These are phyloP conservation scores for Heliconius erato DNA, from an alignment of 2,888 invertebrate genomes.

Conservation along the genomic window DNA sequence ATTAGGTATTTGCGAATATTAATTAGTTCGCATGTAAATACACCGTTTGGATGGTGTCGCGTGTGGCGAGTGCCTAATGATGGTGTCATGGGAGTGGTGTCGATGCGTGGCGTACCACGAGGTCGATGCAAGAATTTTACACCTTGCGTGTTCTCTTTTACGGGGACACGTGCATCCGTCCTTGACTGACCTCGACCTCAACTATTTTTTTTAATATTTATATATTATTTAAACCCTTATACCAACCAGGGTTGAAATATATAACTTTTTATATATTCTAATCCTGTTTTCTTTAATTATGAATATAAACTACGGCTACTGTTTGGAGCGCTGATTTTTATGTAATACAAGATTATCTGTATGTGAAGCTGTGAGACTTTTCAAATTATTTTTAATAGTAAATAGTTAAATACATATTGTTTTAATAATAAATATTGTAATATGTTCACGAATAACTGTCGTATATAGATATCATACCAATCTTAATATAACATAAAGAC, in stretches of 20 bases:
- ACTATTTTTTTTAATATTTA: background rate
- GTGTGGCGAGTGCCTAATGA: background rate
- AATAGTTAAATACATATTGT: too few relatives aligned
- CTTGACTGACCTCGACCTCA: conserved; percentile 31
- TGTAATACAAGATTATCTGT: background rate
- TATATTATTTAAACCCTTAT: too few relatives aligned
- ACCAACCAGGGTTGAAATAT: too few relatives aligned
- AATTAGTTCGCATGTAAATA: conserved; percentile 36
- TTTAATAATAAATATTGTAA: background rate
- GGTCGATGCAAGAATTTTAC: conserved; percentile 10
- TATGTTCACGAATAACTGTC: background rate
- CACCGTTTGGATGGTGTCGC: conserved; percentile 26
- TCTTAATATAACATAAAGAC: background rate
- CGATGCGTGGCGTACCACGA: background rate
- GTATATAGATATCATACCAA: background rate
- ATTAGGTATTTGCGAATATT: conserved; percentile 18
- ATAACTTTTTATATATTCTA: background rate
- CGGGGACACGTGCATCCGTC: conserved; percentile 31
- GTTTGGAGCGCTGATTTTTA: background rate
- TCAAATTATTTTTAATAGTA: background rate
- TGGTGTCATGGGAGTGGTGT: conserved; percentile 27
- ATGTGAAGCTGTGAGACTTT: background rate
- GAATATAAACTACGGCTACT: background rate
- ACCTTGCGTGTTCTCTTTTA: conserved; percentile 35
- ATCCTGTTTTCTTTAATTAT: conserved; percentile 4